These are phyloP conservation scores for Sinocyclocheilus maitianheensis DNA, from an alignment of 2,113 vertebrate species.

Conservation along the genomic window DNA sequence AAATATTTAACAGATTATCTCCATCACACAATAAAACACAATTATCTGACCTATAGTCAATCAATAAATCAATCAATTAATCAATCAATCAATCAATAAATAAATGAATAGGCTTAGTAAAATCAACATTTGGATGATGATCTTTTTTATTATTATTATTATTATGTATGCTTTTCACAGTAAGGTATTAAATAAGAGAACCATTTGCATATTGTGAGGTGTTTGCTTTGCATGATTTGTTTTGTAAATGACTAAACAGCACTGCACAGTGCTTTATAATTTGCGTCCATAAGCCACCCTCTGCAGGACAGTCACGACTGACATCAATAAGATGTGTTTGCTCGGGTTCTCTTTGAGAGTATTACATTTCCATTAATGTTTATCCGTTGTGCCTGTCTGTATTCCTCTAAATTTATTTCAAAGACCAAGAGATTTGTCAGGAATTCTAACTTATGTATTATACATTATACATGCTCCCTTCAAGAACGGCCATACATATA, in stretches of 20 bases:
- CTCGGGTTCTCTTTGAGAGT: slow-evolving; percentile 42
- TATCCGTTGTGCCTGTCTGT: slow-evolving; percentile 54
- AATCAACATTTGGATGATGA: neutral
- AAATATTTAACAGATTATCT: neutral
- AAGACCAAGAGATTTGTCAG: slow-evolving; percentile 58
- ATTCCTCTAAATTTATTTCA: slow-evolving; percentile 54
- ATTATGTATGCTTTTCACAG: neutral
- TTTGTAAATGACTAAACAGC: neutral
- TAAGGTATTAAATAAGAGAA: neutral
- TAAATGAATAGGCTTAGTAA: neutral
- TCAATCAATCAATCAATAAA: neutral
- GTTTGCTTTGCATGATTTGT: neutral
- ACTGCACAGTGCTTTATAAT: neutral
- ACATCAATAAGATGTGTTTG: slow-evolving; percentile 27
- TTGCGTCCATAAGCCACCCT: neutral
- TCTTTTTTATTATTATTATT: neutral
- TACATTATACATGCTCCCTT: slow-evolving; percentile 58
- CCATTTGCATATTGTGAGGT: neutral
- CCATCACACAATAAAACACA: neutral
- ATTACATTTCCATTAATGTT: slow-evolving; percentile 61
- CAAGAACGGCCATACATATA: slow-evolving; percentile 56
- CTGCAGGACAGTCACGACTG: neutral
- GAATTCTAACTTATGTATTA: slow-evolving; percentile 61
- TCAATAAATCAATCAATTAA: neutral
- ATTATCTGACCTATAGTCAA: neutral